Conservation (phyloP, 2,113 vertebrate genomes). For the Typhlomys cinereus region DNA sequence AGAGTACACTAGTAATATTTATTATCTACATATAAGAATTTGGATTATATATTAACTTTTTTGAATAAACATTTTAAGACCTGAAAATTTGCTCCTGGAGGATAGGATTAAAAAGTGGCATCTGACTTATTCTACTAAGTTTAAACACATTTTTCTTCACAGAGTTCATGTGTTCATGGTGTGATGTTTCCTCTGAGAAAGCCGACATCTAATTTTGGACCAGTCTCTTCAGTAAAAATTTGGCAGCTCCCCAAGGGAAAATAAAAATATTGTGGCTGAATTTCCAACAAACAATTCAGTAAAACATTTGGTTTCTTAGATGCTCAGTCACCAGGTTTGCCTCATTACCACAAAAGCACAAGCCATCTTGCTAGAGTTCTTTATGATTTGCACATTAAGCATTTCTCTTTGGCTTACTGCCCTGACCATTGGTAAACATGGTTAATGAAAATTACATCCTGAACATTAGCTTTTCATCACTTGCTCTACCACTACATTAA, state of each 20-base stretch:
- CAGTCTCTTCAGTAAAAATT: not conserved
- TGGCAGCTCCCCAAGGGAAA: slow-evolving; percentile 32
- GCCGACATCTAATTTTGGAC: not conserved
- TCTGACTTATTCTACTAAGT: not conserved
- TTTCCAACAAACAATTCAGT: not conserved
- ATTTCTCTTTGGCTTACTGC: slow-evolving; percentile 3
- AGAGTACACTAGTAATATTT: not conserved
- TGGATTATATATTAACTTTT: not conserved
- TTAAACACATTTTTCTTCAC: not conserved
- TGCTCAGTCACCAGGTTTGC: not conserved
- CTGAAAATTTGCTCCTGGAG: not conserved
- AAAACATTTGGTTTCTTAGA: slow-evolving; percentile 9
- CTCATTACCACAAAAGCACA: not conserved
- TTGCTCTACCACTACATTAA: slow-evolving; percentile 10
- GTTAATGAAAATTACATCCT: not conserved
- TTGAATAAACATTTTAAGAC: not conserved
- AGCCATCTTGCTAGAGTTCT: not conserved
- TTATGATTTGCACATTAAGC: not conserved
- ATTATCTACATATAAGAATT: slow-evolving; percentile 12
- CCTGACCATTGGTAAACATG: not conserved
- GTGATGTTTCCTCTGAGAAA: not conserved
- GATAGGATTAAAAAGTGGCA: not conserved
- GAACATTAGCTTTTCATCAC: slow-evolving; percentile 9
- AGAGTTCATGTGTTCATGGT: not conserved
- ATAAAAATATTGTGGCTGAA: not conserved